Base-by-base conservation (phyloP, 2,797 vertebrate species). In the Coracias cyanogaster region DNA sequence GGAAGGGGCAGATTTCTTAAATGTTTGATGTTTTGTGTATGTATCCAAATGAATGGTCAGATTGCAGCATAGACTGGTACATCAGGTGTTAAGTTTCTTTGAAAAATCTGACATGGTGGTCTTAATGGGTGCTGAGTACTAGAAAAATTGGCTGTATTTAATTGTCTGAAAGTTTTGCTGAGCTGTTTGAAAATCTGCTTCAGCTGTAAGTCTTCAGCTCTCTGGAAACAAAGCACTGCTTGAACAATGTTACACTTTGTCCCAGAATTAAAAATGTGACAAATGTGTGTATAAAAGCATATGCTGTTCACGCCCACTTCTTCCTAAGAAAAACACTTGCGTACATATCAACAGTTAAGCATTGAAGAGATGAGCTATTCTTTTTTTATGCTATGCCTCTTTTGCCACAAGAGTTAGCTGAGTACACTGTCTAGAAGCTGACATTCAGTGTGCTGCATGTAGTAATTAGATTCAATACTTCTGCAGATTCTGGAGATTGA, bases 401-500 rank as follows among this genome's bases (percentile, higher is more conserved):
- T 69, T 88, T 73, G 71, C n/a, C 62, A 28, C 0, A 2, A 67
- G 48, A 80, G 28, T 37, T 52, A 77, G 12, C 28, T 49, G 69
- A 93, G 28, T 15, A 51, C 1, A 2, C 43, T 88, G 35, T 46
- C 78, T 62, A 18, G 58, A 95, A 92, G 71, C 35, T 96, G 91
- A 96, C 62, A 37, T 46, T 25, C 45, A 51, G 37, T 46, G 48
- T 90, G 29, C n/a, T 86, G 9, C 37, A 35, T 51, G 54, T 54
- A 62, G 45, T 81, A 82, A 94, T 91, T 70, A 92, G 52, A 93
- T 91, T 72, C 37, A 89, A 54, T 55, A 76, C 17, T 33, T 7
- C 45, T 89, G 64, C 70, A 72, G 41, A 26, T 94, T 90, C 84
- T 58, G 74, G 79, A 94, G 82, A 73, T 67, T 24, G 55, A 94